Percentiles rank a stretch among this genome's conserved stretches.
Conservation (phyloP, 2,888 invertebrate species). For the Leptinotarsa rubiginosa region DNA sequence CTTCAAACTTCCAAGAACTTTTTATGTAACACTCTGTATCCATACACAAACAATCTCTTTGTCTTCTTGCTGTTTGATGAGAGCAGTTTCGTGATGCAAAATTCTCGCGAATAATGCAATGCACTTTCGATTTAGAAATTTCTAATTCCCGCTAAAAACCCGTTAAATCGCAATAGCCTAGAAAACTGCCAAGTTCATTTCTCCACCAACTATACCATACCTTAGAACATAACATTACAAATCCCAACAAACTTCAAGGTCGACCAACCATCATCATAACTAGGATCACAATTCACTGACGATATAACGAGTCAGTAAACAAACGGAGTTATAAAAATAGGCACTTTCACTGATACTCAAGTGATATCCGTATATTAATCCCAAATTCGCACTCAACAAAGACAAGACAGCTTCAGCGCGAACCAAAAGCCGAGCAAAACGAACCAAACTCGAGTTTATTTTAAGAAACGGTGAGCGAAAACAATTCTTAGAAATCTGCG, state of each 20-base stretch:
- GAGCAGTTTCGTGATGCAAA: background rate
- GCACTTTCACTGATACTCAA: background rate
- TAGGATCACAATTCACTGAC: slow-evolving; percentile 25
- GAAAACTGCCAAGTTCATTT: slow-evolving; percentile 1
- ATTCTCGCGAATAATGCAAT: background rate
- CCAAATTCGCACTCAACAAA: slow-evolving; percentile 8
- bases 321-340: slow-evolving; percentile 8
- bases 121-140: background rate
- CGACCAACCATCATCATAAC: slow-evolving; percentile 23
- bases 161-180: slow-evolving; percentile 2
- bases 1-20: background rate
- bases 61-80: background rate
- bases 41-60: slow-evolving; percentile 9
- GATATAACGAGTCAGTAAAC: slow-evolving; percentile 21
- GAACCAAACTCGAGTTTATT: slow-evolving; percentile 57
- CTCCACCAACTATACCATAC: slow-evolving; percentile 39
- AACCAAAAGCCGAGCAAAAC: slow-evolving; percentile 30
- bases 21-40: slow-evolving; percentile 5
- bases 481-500: slow-evolving; percentile 58
- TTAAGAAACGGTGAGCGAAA: slow-evolving; percentile 62
- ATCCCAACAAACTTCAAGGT: slow-evolving; percentile 33
- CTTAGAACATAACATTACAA: slow-evolving; percentile 44
- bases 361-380: background rate
- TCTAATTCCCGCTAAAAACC: background rate
- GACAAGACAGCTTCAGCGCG: slow-evolving; percentile 3